These are phyloP conservation scores for Felis chaus DNA, from an alignment of 2,113 vertebrate species.

Conservation along the genomic window DNA sequence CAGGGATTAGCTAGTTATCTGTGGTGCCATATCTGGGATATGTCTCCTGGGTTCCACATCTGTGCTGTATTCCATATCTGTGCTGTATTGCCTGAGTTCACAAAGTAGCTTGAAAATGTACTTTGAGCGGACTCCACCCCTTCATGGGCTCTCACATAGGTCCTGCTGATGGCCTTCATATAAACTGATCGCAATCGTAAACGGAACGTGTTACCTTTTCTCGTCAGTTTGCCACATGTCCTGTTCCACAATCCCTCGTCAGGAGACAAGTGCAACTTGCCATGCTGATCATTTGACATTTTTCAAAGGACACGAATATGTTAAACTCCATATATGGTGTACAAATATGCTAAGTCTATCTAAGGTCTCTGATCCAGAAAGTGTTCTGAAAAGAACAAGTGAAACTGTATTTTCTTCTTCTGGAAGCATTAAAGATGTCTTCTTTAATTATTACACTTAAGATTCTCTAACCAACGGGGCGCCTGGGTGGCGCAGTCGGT, in stretches of 20 bases:
- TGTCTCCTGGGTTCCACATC: too few species aligned
- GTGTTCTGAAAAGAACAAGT: constrained; percentile 66
- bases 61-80: too few species aligned
- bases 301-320: not conserved
- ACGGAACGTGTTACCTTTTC: not conserved
- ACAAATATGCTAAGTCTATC: not conserved
- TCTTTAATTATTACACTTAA: constrained; percentile 80
- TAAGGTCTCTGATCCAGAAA: constrained; percentile 41
- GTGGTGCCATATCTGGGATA: not conserved
- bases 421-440: constrained; percentile 71
- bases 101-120: not conserved
- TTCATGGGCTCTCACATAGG: not conserved
- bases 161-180: not conserved
- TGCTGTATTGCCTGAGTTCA: too few species aligned
- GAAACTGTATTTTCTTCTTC: constrained; percentile 65
- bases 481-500: too few species aligned
- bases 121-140: not conserved
- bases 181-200: not conserved
- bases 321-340: not conserved
- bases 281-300: not conserved
- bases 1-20: not conserved
- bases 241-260: not conserved
- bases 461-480: constrained; percentile 78
- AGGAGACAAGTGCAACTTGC: not conserved
- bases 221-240: not conserved